phyloP scores from a whole-genome alignment of 23 tunicate genomes.

The Diplosoma virens region DNA sequence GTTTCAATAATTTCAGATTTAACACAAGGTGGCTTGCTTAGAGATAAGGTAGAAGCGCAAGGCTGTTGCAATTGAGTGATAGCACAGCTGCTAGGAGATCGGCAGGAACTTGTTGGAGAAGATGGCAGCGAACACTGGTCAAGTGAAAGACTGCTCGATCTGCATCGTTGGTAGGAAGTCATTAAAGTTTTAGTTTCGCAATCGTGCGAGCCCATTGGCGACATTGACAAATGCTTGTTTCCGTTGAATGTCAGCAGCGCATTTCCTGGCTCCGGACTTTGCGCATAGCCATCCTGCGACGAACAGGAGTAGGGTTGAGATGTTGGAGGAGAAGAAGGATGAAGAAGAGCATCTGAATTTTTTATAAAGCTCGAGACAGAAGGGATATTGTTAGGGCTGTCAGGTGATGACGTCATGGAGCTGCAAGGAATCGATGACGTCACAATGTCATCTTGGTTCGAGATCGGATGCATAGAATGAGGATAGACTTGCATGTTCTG shows the following conservation, averaged over 20 bases:
- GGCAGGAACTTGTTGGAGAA: conserved; percentile 24
- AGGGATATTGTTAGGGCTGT: conserved; percentile 60
- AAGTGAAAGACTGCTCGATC: conserved; percentile 69
- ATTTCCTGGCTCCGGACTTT: conserved; percentile 54
- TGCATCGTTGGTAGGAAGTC: conserved; percentile 33
- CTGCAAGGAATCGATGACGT: conserved; percentile 8
- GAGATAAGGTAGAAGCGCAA: conserved; percentile 28
- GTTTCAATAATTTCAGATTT: conserved; percentile 39
- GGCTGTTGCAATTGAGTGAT: conserved; percentile 36
- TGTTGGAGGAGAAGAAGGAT: conserved; percentile 69
- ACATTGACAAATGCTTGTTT: conserved; percentile 39
- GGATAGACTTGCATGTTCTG: conserved; percentile 58
- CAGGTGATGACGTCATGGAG: conserved; percentile 41
- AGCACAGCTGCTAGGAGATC: conserved; percentile 8
- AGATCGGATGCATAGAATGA: conserved; percentile 21
- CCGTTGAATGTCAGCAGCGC: conserved; percentile 37
- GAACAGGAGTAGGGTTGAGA: conserved; percentile 6
- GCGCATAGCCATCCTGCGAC: conserved; percentile 6
- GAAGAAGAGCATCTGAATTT: conserved; percentile 85
- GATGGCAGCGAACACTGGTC: conserved; percentile 53
- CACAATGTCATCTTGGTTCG: conserved; percentile 18
- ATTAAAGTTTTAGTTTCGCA: conserved; percentile 2
- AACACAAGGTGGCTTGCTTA: conserved; percentile 4
- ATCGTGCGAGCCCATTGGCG: conserved; percentile 41
- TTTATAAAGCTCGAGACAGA: conserved; percentile 91